Base-by-base conservation (phyloP, 2,113 vertebrate species). In the Mormyrus lacerda region DNA sequence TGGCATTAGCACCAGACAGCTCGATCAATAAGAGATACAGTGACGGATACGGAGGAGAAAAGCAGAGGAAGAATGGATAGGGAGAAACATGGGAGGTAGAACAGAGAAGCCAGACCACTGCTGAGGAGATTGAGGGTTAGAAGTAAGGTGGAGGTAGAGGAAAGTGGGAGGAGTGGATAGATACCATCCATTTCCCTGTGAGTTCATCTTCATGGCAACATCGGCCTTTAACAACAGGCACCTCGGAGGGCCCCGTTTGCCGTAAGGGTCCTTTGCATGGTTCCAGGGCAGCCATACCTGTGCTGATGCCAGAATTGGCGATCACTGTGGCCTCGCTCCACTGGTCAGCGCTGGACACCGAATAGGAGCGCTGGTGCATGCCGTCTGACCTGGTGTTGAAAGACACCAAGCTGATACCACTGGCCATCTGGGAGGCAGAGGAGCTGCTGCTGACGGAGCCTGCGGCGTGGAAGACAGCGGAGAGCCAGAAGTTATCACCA, bases 331-430 rank as follows among this genome's bases (percentile, higher is more conserved):
- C 98, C 87, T 99, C 98, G 53, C 96, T 97, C 98, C 98, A 99
- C 95, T 99, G 98, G 96, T 99, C 98, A 88, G 98, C 98, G 91
- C 98, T 99, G 96, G 98, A 99, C 51, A 99, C 98, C 0, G 98
- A 99, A 95, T 97, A 99, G 53, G 98, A 99, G 90, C 98, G 97
- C 93, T 99, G 98, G 95, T 99, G 98, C 97, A 97, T 94, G 91
- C 98, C 97, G 58, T 99, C 97, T 0, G 97, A 96, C 3, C 97
- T 97, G 90, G 96, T 97, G 97, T 95, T 96, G 93, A 99, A 98
- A 89, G 98, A 98, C 93, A 97, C 97, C 94, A 97, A 94, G 93
- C 97, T 97, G 95, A 98, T 93, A 87, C 98, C 98, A 55, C 95
- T 96, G 85, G 97, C 96, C 98, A 97, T 98, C 96, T 98, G 98